phyloP scores from a whole-genome alignment of 1,140 invertebrate genomes.

The Steinernema khuongi region DNA sequence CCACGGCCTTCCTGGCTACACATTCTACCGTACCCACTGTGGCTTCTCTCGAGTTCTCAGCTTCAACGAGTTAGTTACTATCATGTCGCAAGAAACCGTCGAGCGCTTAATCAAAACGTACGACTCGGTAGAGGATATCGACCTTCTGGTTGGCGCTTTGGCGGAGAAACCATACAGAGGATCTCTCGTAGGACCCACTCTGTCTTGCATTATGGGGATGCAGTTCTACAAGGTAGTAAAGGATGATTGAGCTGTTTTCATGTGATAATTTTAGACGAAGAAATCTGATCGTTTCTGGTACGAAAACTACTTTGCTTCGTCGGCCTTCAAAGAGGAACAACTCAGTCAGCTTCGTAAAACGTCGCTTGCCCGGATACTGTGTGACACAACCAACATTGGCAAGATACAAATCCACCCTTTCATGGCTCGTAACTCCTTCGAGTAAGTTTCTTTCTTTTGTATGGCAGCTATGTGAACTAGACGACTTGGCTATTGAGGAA shows the following conservation, averaged over 20 bases:
- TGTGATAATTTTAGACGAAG: conserved; percentile 41
- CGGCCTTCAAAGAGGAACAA: conserved; percentile 69
- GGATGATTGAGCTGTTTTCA: neutral
- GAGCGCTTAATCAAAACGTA: conserved; percentile 7
- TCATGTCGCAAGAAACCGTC: neutral
- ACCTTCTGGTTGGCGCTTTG: conserved; percentile 74
- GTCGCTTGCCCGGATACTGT: conserved; percentile 65
- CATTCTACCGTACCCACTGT: conserved; percentile 72
- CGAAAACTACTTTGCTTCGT: conserved; percentile 48
- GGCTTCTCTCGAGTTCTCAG: conserved; percentile 66
- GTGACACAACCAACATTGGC: neutral
- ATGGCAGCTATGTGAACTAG: too few species aligned
- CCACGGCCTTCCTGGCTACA: conserved; percentile 77
- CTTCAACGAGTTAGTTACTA: conserved; percentile 63
- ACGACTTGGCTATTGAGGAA: too few species aligned
- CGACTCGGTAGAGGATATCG: conserved; percentile 70
- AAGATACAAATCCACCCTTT: neutral
- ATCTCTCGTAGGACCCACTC: conserved; percentile 73
- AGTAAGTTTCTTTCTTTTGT: too few species aligned
- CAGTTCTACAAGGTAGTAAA: conserved; percentile 68
- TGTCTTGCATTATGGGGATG: conserved; percentile 75
- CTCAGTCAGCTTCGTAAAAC: conserved; percentile 69
- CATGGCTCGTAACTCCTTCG: neutral
- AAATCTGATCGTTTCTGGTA: conserved; percentile 59
- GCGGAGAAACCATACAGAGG: conserved; percentile 69